Evolutionary conservation across 2,797 vertebrate species (phyloP), one percentile per base, ranked within the genome.

Genomic region (Melanotaenia pygmaea): DNA sequence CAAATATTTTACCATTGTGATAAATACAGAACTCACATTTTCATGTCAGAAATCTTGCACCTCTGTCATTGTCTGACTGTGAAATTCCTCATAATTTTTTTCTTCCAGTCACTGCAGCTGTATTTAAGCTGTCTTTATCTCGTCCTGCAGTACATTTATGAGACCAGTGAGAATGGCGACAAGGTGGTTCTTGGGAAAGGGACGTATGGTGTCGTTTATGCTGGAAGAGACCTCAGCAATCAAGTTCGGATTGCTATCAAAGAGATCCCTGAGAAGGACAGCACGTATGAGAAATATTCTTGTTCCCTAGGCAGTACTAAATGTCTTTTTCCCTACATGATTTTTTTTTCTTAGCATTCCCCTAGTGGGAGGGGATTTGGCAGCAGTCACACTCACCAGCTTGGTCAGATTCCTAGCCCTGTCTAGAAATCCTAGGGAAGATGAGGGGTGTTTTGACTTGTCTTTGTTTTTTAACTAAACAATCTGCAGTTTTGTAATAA

Each of bases 171-270:
- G 70, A 91, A 86, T 0, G 93, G 94, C 0, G 92, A 96, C 82
- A 93, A 95, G 76, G 94, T 96, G 81, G 88, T 98, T 70, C 94
- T 98, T 74, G 97, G 97, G 45, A 97, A 94, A 87, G 97, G 97
- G 60, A 98, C 97, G 0, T 98, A 96, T 0, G 97, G 97, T 1
- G 93, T 96, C 24, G 97, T 98, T 81, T 98, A 97, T 0, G 96
- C 96, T 0, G 97, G 97, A 56, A 93, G 96, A 14, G 96, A 97
- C 66, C 81, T 94, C 62, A 96, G 94, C 91, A 98, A 95, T 69
- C 95, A 95, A 85, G 95, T 96, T 1, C 96, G 97, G 88, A 96
- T 98, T 3, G 97, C 97, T 70, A 97, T 98, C 92, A 98, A 98
- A 89, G 97, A 98, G 91, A 97, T 98, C 67, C 97, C 96, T 0